A percentile compares a stretch with the other conserved stretches of the same genome.
Conservation (phyloP, 2,113 vertebrate genomes). For the Barnardius zonarius region DNA sequence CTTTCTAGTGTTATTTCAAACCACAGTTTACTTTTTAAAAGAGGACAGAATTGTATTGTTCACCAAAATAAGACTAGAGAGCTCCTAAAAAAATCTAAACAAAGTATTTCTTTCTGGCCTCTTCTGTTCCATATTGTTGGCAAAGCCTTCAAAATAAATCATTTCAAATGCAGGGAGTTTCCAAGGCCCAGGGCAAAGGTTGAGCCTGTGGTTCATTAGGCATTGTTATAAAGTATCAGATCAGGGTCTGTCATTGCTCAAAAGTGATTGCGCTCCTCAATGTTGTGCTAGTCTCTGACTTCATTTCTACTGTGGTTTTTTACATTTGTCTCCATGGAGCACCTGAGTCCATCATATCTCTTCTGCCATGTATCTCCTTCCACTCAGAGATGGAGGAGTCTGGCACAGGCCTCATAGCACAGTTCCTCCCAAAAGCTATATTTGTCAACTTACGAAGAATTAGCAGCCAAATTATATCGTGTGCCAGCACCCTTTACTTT, state of each 20-base stretch:
- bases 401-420: not conserved
- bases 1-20: not conserved
- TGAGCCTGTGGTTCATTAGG: not conserved
- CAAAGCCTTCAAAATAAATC: not conserved
- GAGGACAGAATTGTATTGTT: not conserved
- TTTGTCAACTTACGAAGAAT: not conserved
- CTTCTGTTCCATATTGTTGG: not conserved
- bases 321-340: not conserved
- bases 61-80: not conserved
- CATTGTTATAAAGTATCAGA: not conserved
- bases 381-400: not conserved
- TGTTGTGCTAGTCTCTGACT: not conserved
- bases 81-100: not conserved
- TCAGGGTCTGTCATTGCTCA: not conserved
- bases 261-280: not conserved
- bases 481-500: not conserved
- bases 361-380: not conserved
- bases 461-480: not conserved
- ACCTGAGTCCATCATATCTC: rapidly evolving
- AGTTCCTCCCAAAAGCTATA: not conserved
- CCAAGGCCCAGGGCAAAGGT: not conserved
- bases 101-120: not conserved
- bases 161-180: not conserved
- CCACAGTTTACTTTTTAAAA: not conserved
- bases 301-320: not conserved